A percentile compares a stretch with the other conserved stretches of the same genome.
Conservation (phyloP, 2,797 vertebrate genomes). For the Girardinus metallicus region DNA sequence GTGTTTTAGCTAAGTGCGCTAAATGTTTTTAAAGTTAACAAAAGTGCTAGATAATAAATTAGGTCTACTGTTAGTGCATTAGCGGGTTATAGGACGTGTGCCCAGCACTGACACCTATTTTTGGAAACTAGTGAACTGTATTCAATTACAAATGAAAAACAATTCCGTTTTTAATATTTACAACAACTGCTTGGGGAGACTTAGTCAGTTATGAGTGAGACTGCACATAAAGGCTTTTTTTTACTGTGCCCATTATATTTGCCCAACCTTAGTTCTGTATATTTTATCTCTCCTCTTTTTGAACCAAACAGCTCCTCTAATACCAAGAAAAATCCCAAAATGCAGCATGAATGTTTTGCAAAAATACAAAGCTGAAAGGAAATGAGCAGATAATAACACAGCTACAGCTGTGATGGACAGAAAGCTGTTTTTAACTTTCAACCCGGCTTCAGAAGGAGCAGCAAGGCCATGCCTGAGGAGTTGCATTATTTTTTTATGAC, state of each 20-base stretch:
- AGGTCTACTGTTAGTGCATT: no score
- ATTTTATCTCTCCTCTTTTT: background rate
- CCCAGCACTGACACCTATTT: background rate
- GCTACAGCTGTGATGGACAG: background rate
- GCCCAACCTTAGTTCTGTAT: background rate
- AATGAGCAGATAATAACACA: background rate
- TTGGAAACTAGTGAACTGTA: background rate
- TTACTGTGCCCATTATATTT: background rate
- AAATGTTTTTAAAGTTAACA: no score
- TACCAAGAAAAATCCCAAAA: background rate
- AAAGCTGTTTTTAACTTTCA: slow-evolving; percentile 19
- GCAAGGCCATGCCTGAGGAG: slow-evolving; percentile 9
- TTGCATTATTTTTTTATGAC: slow-evolving; percentile 25
- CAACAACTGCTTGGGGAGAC: background rate
- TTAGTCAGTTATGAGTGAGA: background rate
- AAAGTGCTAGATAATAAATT: no score
- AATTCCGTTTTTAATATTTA: background rate
- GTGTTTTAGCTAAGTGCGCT: no score
- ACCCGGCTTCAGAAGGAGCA: slow-evolving; percentile 26
- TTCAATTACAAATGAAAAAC: background rate
- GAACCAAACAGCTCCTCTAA: background rate
- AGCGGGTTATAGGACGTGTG: no score
- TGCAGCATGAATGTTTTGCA: background rate
- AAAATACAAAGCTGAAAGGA: slow-evolving; percentile 5
- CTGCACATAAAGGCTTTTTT: background rate